A percentile compares a stretch with the other conserved stretches of the same genome.
phyloP scores from a whole-genome alignment of 2,113 vertebrate genomes.

The Poicephalus gulielmi region DNA sequence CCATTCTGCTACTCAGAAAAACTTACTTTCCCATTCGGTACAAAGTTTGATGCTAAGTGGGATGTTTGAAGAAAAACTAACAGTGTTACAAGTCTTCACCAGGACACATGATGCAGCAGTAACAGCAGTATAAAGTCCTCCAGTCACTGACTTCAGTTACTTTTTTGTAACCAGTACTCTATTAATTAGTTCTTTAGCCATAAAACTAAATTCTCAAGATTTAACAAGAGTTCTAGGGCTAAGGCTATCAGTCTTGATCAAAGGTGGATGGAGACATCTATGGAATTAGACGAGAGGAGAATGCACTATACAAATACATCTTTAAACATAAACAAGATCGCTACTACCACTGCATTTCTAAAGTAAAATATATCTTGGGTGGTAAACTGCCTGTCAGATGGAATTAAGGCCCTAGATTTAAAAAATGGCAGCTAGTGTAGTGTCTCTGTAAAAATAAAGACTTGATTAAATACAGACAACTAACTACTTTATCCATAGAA shows the following conservation, averaged over 20 bases:
- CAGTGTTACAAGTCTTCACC: neutral
- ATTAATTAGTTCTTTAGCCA: neutral
- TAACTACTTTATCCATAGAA: neutral
- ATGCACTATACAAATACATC: neutral
- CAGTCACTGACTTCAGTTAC: neutral
- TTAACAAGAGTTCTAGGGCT: neutral
- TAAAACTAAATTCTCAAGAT: constrained; percentile 25
- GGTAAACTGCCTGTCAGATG: neutral
- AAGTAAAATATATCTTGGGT: neutral
- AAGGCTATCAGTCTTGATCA: neutral
- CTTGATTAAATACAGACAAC: neutral
- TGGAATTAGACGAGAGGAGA: neutral
- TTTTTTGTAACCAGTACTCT: neutral
- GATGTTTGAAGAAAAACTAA: constrained; percentile 14
- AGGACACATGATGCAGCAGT: neutral
- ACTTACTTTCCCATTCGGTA: neutral
- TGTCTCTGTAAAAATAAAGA: neutral
- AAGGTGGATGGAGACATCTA: neutral
- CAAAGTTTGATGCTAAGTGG: neutral
- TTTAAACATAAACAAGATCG: neutral
- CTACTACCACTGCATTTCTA: neutral
- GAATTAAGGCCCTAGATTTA: neutral
- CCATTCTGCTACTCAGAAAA: neutral
- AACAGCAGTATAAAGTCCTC: neutral
- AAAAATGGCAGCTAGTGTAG: neutral